A percentile compares a stretch with the other conserved stretches of the same genome.
Evolutionary conservation across 2,797 vertebrate species (phyloP).

Genomic region (Molothrus ater): DNA sequence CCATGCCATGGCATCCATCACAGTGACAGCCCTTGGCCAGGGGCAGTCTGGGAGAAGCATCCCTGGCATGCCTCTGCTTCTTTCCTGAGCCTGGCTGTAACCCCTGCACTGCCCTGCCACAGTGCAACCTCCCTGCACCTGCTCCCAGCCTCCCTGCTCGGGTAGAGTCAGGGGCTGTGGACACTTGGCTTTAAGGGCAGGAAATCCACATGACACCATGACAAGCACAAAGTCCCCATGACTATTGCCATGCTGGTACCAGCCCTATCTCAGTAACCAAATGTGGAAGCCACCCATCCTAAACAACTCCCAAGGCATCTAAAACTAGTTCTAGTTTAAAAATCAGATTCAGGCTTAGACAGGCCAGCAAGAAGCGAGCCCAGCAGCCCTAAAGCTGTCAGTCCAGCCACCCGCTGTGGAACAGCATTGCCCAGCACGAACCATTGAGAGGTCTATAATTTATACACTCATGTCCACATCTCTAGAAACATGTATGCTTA

Average conservation of each 20-base stretch:
- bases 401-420: neutral
- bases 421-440: neutral
- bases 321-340: neutral
- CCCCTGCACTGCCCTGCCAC: neutral
- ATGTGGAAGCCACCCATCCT: neutral
- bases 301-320: neutral
- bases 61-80: neutral
- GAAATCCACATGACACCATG: neutral
- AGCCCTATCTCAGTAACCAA: neutral
- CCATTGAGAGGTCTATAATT: neutral
- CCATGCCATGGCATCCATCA: neutral
- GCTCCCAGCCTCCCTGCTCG: neutral
- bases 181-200: neutral
- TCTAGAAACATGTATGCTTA: neutral
- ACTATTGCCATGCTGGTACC: neutral
- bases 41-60: neutral
- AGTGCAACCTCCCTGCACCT: neutral
- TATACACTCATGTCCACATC: accelerated
- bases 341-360: neutral
- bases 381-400: neutral
- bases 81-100: neutral
- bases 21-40: neutral
- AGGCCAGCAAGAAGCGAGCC: neutral
- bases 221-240: accelerated
- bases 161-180: neutral